Base-by-base conservation (phyloP, 2,797 vertebrate species). In the Alectoris magna region DNA sequence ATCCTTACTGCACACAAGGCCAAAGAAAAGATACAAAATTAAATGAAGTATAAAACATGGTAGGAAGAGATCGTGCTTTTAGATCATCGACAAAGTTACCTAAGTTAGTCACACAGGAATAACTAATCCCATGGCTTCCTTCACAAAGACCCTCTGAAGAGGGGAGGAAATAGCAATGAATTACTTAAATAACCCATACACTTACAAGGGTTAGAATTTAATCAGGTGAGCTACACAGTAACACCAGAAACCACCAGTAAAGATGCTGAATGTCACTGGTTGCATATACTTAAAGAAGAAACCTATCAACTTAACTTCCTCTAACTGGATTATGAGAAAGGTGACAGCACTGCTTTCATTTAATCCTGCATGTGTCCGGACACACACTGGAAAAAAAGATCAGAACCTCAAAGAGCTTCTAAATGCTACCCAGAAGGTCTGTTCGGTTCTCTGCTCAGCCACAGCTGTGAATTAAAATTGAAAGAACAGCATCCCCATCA, bases 281-380 rank as follows among this genome's bases (percentile, higher is more conserved):
- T 53, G 68, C 69, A 84, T 22, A 36, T 4, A 58, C 43, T 73
- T 44, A 41, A 56, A 19, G 48, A 31, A 69, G 67, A n/a, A 21
- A 44, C 6, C 34, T 62, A 4, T 38, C 82, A 34, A 13, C 9
- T 39, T 41, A 29, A 1, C 58, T 48, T 36, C 3, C 48, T 44
- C 38, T 34, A 11, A 31, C 41, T 3, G 63, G 58, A 19, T 79
- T 26, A 27, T 0, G 1, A 27, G 17, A 34, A n/a, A 77, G 38
- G 15, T 3, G 12, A 34, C 16, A 22, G 39, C 0, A 0, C n/a
- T 10, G 51, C 41, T 56, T n/a, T 29, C 12, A 7, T 7, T 39
- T 55, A 10, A 3, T 7, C 29, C n/a, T 73, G 36, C 41, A 8
- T 1, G 0, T 19, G 19, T 15, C 41, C 51, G 38, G 75, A 12